These are phyloP conservation scores for Seira ritae DNA, from an alignment of 2,888 invertebrate species.

Conservation along the genomic window DNA sequence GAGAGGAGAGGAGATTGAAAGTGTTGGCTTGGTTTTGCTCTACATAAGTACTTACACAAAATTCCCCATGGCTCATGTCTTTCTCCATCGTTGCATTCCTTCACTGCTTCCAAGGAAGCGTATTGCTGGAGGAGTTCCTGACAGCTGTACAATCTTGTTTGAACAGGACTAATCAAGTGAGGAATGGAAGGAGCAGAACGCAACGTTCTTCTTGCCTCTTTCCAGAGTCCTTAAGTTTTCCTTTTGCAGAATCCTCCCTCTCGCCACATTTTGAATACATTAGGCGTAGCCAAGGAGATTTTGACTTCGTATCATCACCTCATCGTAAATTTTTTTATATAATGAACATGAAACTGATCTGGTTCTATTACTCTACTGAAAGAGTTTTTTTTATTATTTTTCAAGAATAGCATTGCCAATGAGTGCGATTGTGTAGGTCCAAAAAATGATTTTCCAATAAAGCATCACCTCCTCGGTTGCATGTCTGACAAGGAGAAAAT, in stretches of 20 bases:
- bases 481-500: neutral
- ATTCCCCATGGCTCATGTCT: too few relatives aligned
- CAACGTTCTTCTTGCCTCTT: neutral
- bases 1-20: too few relatives aligned
- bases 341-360: neutral
- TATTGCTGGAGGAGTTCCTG: slow-evolving; percentile 49
- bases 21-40: too few relatives aligned
- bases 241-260: neutral
- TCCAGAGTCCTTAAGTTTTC: neutral
- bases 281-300: neutral
- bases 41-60: too few relatives aligned
- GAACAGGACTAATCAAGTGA: slow-evolving; percentile 65
- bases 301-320: neutral
- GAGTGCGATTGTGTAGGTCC: neutral
- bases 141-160: slow-evolving; percentile 67
- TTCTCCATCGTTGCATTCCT: too few relatives aligned
- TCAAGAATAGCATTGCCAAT: neutral
- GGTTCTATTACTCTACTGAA: neutral
- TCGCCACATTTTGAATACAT: neutral
- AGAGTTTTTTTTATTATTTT: too few relatives aligned
- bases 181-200: slow-evolving; percentile 18
- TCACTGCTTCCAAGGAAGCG: too few relatives aligned
- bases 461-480: too few relatives aligned
- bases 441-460: neutral
- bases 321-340: neutral